Conservation (phyloP, 2,797 vertebrate genomes). For the Bufotes viridis region DNA sequence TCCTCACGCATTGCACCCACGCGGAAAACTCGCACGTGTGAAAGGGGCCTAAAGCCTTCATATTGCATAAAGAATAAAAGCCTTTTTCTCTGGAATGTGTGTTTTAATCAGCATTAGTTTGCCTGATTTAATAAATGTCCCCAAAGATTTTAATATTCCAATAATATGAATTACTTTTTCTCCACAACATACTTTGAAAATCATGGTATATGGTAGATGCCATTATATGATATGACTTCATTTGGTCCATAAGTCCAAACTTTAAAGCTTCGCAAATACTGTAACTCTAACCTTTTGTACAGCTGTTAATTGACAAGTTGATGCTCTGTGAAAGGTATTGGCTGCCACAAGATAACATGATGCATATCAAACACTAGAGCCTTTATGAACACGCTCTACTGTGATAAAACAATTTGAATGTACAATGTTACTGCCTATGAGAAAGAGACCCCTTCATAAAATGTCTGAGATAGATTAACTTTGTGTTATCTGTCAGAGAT, state of each 20-base stretch:
- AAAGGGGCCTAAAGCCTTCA: too few species aligned
- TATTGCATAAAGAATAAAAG: too few species aligned
- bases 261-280: constrained; percentile 29
- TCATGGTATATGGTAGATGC: neutral
- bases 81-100: too few species aligned
- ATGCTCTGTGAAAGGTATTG: constrained; percentile 45
- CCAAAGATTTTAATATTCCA: too few species aligned
- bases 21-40: too few species aligned
- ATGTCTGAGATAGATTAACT: constrained; percentile 54
- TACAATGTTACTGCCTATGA: constrained; percentile 51
- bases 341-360: constrained; percentile 34
- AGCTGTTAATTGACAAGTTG: constrained; percentile 48
- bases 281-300: constrained; percentile 46
- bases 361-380: constrained; percentile 47
- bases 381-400: constrained; percentile 54
- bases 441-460: constrained; percentile 44
- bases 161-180: neutral
- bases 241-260: neutral
- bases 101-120: too few species aligned
- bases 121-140: too few species aligned
- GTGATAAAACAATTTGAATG: constrained; percentile 60
- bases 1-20: too few species aligned
- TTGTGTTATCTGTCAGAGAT: constrained; percentile 55
- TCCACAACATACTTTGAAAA: neutral
- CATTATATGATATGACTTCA: neutral